Conservation (phyloP, 2,113 vertebrate genomes). For the Antennarius striatus region DNA sequence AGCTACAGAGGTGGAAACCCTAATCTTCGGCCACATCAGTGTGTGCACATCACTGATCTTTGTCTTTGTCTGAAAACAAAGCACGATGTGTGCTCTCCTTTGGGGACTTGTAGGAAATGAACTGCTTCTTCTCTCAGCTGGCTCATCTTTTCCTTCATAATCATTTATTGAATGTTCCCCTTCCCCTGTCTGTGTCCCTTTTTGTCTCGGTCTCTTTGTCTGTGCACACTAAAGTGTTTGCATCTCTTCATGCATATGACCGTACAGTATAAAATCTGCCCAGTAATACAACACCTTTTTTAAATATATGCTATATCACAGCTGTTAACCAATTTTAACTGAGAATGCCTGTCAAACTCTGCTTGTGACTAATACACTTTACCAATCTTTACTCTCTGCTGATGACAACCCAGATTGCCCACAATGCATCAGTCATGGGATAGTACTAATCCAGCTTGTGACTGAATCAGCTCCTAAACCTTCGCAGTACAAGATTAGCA, state of each 20-base stretch:
- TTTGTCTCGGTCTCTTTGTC: constrained; percentile 33
- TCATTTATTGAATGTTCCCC: constrained; percentile 38
- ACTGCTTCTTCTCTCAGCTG: constrained; percentile 49
- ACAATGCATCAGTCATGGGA: constrained; percentile 67
- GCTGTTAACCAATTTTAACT: background rate
- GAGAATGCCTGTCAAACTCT: constrained; percentile 4
- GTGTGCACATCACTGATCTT: constrained; percentile 34
- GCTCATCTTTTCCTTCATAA: constrained; percentile 51
- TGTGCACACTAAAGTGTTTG: constrained; percentile 23
- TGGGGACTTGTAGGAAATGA: constrained; percentile 55
- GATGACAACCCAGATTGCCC: constrained; percentile 65
- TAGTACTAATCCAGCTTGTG: constrained; percentile 68
- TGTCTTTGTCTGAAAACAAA: constrained; percentile 42
- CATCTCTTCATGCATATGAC: constrained; percentile 13
- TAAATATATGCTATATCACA: too few species aligned
- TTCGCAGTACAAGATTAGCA: constrained; percentile 71
- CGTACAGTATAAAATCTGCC: background rate
- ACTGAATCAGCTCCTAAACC: constrained; percentile 73
- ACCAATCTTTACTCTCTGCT: constrained; percentile 15
- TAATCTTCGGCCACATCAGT: constrained; percentile 42
- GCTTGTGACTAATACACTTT: background rate
- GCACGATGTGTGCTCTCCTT: constrained; percentile 30
- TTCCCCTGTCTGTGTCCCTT: constrained; percentile 10
- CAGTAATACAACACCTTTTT: constrained; percentile 2
- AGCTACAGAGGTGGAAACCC: background rate